Evolutionary conservation across 2,888 invertebrate species (phyloP).

Genomic region (Spatulosminthurus flaviceps): DNA sequence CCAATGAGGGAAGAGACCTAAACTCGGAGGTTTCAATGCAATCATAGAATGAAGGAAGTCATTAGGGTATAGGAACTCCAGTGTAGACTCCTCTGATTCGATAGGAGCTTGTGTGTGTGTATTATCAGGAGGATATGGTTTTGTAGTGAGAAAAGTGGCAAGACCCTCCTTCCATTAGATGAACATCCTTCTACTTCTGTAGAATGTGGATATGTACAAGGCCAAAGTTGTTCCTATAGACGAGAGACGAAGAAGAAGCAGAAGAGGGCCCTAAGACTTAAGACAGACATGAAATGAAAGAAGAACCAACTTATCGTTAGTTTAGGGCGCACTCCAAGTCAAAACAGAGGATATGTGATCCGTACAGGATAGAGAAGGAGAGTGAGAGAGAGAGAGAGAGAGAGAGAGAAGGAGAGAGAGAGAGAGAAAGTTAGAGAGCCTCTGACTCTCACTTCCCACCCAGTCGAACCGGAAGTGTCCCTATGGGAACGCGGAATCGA

Average conservation of each 20-base stretch:
- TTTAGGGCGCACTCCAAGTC: constrained; percentile 49
- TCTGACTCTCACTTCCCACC: constrained; percentile 47
- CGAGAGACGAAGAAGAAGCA: no score
- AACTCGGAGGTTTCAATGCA: background rate
- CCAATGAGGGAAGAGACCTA: background rate
- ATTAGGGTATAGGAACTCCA: constrained; percentile 22
- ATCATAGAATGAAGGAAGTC: constrained; percentile 29
- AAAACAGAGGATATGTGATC: constrained; percentile 46
- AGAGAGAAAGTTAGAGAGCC: constrained; percentile 34
- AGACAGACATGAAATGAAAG: background rate
- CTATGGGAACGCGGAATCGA: constrained; percentile 63
- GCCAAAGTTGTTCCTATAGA: no score
- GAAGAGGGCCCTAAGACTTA: background rate
- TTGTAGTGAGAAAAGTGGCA: background rate
- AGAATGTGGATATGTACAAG: no score
- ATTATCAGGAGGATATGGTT: background rate
- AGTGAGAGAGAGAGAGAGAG: constrained; percentile 34
- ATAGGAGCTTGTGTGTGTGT: background rate
- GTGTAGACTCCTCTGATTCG: background rate
- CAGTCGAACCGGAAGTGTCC: constrained; percentile 63
- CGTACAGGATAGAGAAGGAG: constrained; percentile 34
- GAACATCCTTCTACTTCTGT: background rate
- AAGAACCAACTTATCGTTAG: constrained; percentile 21
- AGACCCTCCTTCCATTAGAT: background rate
- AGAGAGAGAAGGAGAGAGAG: constrained; percentile 14